Evolutionary conservation across 2,113 vertebrate species (phyloP).

Genomic region (Actenoides hombroni): DNA sequence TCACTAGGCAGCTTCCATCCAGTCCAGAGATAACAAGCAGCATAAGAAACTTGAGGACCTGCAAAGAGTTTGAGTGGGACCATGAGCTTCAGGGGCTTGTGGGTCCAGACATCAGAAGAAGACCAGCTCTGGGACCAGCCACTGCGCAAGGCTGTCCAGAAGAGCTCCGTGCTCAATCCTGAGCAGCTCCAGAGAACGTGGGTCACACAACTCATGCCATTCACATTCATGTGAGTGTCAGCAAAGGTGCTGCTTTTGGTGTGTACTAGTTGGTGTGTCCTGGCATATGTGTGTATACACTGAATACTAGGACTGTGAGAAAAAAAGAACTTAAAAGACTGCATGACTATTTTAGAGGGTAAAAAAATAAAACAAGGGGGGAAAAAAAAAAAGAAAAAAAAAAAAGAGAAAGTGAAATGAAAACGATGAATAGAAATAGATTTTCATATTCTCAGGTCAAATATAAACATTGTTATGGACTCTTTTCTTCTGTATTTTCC

Average conservation of each 20-base stretch:
- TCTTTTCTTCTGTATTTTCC: neutral
- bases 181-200: neutral
- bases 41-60: neutral
- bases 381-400: too few species aligned
- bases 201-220: neutral
- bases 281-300: neutral
- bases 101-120: neutral
- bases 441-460: neutral
- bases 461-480: neutral
- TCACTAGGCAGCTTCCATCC: neutral
- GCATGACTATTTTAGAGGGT: neutral
- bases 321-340: neutral
- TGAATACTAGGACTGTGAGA: neutral
- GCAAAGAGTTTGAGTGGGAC: neutral
- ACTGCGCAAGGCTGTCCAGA: neutral
- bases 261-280: neutral
- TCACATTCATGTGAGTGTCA: neutral
- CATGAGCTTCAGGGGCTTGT: neutral
- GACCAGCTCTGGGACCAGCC: neutral
- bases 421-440: neutral
- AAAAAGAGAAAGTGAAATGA: neutral
- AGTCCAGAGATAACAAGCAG: too few species aligned
- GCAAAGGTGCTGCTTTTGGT: neutral
- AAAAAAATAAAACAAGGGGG: neutral
- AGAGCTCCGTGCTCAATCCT: accelerated